A percentile compares a stretch with the other conserved stretches of the same genome.
Evolutionary conservation across 2,113 vertebrate genomes (phyloP).

Genomic region (Pantherophis guttatus): DNA sequence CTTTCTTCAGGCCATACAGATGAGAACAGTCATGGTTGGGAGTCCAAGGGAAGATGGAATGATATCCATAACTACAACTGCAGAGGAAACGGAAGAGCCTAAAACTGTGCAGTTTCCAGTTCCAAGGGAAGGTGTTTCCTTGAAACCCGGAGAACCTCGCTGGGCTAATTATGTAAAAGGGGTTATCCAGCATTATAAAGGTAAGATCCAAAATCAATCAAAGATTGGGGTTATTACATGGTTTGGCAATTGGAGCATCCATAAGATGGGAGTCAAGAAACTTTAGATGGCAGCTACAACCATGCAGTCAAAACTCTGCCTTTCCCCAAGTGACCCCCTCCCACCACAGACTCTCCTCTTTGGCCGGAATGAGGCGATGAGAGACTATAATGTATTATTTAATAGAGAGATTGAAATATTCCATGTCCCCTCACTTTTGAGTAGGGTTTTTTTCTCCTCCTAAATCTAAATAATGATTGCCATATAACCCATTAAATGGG

Average conservation of each 20-base stretch:
- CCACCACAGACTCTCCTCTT: neutral
- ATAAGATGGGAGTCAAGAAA: neutral
- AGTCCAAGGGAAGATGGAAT: slow-evolving; percentile 67
- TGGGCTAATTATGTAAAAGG: slow-evolving; percentile 97
- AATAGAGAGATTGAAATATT: neutral
- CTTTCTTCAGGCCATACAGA: slow-evolving; percentile 79
- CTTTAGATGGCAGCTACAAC: neutral
- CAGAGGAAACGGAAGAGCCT: slow-evolving; percentile 77
- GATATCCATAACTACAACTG: slow-evolving; percentile 78
- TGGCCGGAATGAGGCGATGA: neutral
- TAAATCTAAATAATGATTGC: neutral
- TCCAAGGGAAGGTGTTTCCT: slow-evolving; percentile 58
- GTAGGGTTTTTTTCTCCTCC: neutral
- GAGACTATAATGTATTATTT: neutral
- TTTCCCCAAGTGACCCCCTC: neutral
- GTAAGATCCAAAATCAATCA: slow-evolving; percentile 60
- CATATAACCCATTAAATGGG: neutral
- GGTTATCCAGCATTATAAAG: slow-evolving; percentile 87
- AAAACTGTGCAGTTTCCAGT: slow-evolving; percentile 75
- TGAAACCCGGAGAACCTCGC: slow-evolving; percentile 77
- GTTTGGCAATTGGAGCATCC: neutral
- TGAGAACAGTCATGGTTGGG: slow-evolving; percentile 86
- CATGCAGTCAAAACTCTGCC: neutral
- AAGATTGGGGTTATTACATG: neutral
- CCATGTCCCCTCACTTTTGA: too few species aligned